Evolutionary conservation across 2,113 vertebrate species (phyloP).

Genomic region (Cochlearius cochlearius): DNA sequence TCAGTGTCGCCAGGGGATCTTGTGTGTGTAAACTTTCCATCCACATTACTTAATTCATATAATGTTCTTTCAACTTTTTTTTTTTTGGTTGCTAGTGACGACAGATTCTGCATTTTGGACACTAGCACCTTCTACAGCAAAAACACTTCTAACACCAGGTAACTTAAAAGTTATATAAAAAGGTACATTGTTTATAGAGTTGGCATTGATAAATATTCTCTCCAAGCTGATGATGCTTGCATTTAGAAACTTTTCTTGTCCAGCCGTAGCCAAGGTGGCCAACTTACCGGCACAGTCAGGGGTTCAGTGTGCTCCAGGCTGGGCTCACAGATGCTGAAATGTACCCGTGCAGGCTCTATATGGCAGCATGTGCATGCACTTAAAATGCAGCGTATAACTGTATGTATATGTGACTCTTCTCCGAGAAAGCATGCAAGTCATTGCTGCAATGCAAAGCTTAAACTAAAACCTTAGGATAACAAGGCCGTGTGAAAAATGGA

Average conservation of each 20-base stretch:
- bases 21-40: background rate
- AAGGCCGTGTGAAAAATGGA: accelerated
- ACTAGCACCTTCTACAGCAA: accelerated
- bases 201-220: background rate
- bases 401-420: background rate
- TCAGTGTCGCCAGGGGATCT: background rate
- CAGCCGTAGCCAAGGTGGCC: background rate
- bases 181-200: background rate
- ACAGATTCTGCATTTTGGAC: background rate
- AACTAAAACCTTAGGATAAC: background rate
- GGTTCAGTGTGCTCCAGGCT: background rate
- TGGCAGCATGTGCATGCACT: background rate
- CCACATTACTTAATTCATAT: background rate
- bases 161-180: background rate
- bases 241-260: background rate
- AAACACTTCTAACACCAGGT: background rate
- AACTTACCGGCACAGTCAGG: background rate
- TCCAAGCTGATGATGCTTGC: background rate
- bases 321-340: background rate
- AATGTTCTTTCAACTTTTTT: background rate
- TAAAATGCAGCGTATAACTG: background rate
- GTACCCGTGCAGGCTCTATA: too few species aligned
- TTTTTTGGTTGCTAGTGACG: background rate
- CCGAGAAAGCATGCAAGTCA: background rate
- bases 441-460: background rate